Evolutionary conservation across 2,113 vertebrate species (phyloP).

Genomic region (Cephalopterus ornatus): DNA sequence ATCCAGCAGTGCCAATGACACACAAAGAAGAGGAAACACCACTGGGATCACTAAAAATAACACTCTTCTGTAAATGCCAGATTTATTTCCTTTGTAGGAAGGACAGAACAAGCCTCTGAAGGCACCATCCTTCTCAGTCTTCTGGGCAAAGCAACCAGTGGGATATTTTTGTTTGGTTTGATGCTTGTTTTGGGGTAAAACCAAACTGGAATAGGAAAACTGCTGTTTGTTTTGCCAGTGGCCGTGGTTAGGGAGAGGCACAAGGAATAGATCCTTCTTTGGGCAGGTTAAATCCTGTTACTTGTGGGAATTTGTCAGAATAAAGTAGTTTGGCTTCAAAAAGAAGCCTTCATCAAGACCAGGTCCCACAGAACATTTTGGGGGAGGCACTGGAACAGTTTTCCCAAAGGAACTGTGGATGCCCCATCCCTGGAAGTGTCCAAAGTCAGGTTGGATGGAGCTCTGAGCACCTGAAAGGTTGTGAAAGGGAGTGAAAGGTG

Average conservation of each 20-base stretch:
- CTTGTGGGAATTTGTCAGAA: not conserved
- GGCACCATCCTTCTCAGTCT: not conserved
- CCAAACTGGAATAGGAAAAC: not conserved
- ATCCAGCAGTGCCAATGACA: not conserved
- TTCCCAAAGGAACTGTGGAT: not conserved
- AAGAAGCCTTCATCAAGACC: not conserved
- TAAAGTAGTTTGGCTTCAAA: not conserved
- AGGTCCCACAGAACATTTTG: rapidly evolving
- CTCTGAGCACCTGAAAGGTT: not conserved
- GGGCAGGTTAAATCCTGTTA: not conserved
- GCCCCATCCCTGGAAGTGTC: not conserved
- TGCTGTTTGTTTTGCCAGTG: not conserved
- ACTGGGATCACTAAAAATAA: not conserved
- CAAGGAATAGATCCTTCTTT: not conserved
- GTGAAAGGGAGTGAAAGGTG: not conserved
- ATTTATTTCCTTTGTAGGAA: not conserved
- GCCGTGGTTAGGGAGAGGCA: not conserved
- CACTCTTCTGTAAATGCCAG: not conserved
- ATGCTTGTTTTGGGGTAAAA: not conserved
- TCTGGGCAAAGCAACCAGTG: not conserved
- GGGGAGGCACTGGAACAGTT: not conserved
- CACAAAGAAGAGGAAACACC: not conserved
- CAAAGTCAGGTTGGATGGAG: not conserved
- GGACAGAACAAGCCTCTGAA: not conserved
- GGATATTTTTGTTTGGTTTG: not conserved